These are phyloP conservation scores for Macroramphosus scolopax DNA, from an alignment of 2,797 vertebrate genomes.

Conservation along the genomic window DNA sequence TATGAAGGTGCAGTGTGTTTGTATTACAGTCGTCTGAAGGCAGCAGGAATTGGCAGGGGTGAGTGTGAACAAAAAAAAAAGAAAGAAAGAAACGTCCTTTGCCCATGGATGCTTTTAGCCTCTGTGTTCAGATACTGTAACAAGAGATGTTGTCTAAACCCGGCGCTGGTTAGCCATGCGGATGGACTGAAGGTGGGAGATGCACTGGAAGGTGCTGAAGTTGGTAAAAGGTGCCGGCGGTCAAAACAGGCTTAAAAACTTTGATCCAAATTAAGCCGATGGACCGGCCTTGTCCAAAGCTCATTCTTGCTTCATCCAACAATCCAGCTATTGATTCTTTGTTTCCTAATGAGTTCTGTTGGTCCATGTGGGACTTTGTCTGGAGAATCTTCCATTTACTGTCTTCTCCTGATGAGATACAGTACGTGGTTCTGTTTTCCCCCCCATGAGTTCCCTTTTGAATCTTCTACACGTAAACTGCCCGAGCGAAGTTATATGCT, in stretches of 20 bases:
- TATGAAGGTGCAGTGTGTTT: slow-evolving; percentile 25
- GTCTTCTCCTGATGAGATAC: slow-evolving; percentile 44
- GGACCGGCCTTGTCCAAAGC: slow-evolving; percentile 42
- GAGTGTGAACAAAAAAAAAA: slow-evolving; percentile 32
- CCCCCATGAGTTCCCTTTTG: slow-evolving; percentile 33
- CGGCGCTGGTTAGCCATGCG: slow-evolving; percentile 41
- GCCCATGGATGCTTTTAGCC: slow-evolving; percentile 54
- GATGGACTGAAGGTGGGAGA: slow-evolving; percentile 6
- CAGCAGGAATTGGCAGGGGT: slow-evolving; percentile 36
- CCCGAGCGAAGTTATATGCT: slow-evolving; percentile 36
- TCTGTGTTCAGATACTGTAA: slow-evolving; percentile 51
- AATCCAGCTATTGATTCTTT: slow-evolving; percentile 56
- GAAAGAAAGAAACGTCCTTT: slow-evolving; percentile 29
- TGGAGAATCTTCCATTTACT: slow-evolving; percentile 47
- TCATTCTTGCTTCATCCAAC: slow-evolving; percentile 46
- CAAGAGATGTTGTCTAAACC: slow-evolving; percentile 36
- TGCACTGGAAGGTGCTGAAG: slow-evolving; percentile 31
- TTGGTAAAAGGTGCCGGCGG: slow-evolving; percentile 50
- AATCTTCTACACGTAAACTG: slow-evolving; percentile 21
- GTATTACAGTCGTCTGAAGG: slow-evolving; percentile 40
- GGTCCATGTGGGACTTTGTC: slow-evolving; percentile 56
- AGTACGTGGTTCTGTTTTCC: slow-evolving; percentile 17
- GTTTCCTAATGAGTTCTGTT: slow-evolving; percentile 68
- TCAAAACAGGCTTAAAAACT: slow-evolving; percentile 48
- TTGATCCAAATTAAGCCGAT: slow-evolving; percentile 48